These are phyloP conservation scores for Toxonevra muliebris DNA, from an alignment of 2,888 invertebrate species.

Conservation along the genomic window DNA sequence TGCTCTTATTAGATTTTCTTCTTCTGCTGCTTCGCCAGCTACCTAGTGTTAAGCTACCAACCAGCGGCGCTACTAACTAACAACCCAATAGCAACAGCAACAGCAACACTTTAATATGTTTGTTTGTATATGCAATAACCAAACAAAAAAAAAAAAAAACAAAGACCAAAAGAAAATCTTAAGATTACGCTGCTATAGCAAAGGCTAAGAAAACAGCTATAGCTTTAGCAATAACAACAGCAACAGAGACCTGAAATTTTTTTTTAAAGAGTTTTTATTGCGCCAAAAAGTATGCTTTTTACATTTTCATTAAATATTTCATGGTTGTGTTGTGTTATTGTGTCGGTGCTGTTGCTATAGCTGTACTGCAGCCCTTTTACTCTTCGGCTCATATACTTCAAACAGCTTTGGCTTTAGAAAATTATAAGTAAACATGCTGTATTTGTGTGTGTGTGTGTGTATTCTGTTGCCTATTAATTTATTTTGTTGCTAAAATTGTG, in stretches of 20 bases:
- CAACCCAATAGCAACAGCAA: not conserved
- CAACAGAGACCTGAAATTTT: not conserved
- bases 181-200: conserved; percentile 18
- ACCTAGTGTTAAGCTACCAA: not conserved
- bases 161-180: conserved; percentile 8
- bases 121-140: too few species aligned
- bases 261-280: too few species aligned
- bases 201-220: not conserved
- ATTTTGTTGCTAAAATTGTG: not conserved
- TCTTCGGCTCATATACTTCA: not conserved
- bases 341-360: not conserved
- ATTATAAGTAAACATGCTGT: not conserved
- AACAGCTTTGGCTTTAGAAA: too few species aligned
- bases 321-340: conserved; percentile 32
- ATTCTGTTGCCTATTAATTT: not conserved
- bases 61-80: too few species aligned
- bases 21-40: not conserved
- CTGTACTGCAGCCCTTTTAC: conserved; percentile 3
- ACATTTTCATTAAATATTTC: conserved; percentile 56
- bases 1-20: conserved; percentile 39
- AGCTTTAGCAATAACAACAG: conserved; percentile 11
- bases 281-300: not conserved
- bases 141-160: too few species aligned
- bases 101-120: conserved; percentile 1
- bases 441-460: not conserved